Percentiles rank a stretch among this genome's conserved stretches.
Evolutionary conservation across 1,140 invertebrate genomes (phyloP).

Genomic region (Drosophila ironensis): DNA sequence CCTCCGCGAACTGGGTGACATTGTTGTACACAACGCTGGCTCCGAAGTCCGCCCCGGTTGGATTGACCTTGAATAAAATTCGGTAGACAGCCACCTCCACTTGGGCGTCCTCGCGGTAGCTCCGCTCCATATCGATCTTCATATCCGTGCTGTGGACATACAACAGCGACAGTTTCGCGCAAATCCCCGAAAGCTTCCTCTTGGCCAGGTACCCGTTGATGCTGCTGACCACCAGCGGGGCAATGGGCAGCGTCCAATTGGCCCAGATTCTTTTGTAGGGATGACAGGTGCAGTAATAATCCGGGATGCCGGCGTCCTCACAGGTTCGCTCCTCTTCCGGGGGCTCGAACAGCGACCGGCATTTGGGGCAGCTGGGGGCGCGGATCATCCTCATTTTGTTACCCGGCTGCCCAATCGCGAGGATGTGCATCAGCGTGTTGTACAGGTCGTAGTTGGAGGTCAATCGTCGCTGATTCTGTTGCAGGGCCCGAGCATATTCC

Average conservation of each 20-base stretch:
- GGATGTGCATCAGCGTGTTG: conserved; percentile 82
- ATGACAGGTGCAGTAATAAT: conserved; percentile 86
- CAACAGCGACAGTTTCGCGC: conserved; percentile 17
- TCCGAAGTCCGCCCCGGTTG: conserved; percentile 83
- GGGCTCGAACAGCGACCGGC: conserved; percentile 86
- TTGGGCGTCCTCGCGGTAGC: conserved; percentile 1
- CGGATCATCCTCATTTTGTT: conserved; percentile 2
- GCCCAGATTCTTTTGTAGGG: conserved; percentile 78
- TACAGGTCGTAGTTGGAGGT: conserved; percentile 92
- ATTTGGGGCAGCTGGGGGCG: conserved; percentile 56
- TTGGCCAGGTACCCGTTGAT: conserved; percentile 70
- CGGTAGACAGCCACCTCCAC: conserved; percentile 30
- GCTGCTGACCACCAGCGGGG: conserved; percentile 71
- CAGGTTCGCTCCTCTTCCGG: conserved; percentile 87
- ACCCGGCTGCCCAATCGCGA: conserved; percentile 81
- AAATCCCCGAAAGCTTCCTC: conserved; percentile 37
- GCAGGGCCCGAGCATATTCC: conserved; percentile 86
- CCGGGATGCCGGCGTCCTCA: conserved; percentile 85
- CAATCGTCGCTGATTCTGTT: conserved; percentile 87
- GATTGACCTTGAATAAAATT: conserved; percentile 52
- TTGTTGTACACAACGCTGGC: conserved; percentile 83
- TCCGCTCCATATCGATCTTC: conserved; percentile 1
- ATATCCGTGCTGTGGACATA: conserved; percentile 46
- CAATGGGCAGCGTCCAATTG: conserved; percentile 45
- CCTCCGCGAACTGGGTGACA: conserved; percentile 34